phyloP scores from a whole-genome alignment of 2,888 invertebrate species.

The Malthinus flaveolus region DNA sequence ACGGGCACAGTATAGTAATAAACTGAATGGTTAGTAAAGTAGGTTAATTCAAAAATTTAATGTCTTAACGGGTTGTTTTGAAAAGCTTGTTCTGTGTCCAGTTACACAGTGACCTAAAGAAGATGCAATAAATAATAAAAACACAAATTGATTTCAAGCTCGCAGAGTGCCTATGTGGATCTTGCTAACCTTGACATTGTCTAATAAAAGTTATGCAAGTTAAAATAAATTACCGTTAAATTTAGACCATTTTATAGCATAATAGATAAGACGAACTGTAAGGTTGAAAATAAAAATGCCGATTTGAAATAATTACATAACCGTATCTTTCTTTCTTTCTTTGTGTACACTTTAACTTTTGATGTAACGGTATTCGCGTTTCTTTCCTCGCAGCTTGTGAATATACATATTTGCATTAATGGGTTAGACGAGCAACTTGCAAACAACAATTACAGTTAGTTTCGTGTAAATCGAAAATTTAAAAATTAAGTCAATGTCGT shows the following conservation, averaged over 20 bases:
- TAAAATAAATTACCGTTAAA: background rate
- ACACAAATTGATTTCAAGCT: background rate
- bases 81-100: background rate
- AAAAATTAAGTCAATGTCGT: constrained; percentile 6
- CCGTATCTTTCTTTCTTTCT: constrained; percentile 16
- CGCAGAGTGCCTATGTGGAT: background rate
- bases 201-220: background rate
- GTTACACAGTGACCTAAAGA: constrained; percentile 2
- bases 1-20: too few relatives aligned
- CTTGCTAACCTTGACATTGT: constrained; percentile 6
- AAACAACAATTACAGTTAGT: constrained; percentile 3
- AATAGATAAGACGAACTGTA: background rate
- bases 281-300: constrained; percentile 4
- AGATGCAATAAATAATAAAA: background rate
- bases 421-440: background rate
- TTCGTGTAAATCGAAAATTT: background rate
- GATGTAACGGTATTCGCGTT: constrained; percentile 7
- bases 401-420: constrained; percentile 9
- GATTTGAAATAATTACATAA: constrained; percentile 19
- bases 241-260: background rate
- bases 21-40: too few relatives aligned
- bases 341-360: constrained; percentile 6
- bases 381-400: background rate
- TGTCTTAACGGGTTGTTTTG: too few relatives aligned
- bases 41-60: too few relatives aligned